Conservation (phyloP, 2,113 vertebrate genomes). For the Origma solitaria region DNA sequence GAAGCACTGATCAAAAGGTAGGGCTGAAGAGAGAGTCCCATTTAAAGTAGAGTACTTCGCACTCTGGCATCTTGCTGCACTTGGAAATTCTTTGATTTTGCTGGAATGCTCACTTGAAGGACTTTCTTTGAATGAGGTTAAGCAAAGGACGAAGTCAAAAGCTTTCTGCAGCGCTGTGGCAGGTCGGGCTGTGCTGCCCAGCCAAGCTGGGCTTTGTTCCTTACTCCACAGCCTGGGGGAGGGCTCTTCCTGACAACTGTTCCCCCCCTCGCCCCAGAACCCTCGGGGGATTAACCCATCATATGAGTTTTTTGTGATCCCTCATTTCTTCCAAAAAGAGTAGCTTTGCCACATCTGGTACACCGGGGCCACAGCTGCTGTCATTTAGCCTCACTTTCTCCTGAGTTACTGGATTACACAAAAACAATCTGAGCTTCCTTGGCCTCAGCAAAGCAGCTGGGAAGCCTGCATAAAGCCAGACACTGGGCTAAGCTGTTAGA, state of each 20-base stretch:
- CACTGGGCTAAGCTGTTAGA: background rate
- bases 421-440: background rate
- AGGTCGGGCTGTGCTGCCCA: background rate
- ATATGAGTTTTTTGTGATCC: background rate
- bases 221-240: background rate
- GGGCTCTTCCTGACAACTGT: background rate
- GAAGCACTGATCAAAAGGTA: background rate
- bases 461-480: background rate
- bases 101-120: background rate
- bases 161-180: background rate
- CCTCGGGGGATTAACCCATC: constrained; percentile 22
- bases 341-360: background rate
- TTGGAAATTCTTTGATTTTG: background rate
- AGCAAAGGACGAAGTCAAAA: background rate
- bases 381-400: background rate
- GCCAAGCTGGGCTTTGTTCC: constrained; percentile 49
- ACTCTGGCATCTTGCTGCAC: background rate
- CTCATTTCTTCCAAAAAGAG: constrained; percentile 1
- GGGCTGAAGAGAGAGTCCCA: background rate
- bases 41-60: background rate
- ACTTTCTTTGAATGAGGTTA: background rate
- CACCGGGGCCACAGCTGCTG: constrained; percentile 36
- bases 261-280: background rate
- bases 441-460: background rate
- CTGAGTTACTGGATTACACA: background rate